phyloP scores from a whole-genome alignment of 1,140 invertebrate species.

The Maniola jurtina region DNA sequence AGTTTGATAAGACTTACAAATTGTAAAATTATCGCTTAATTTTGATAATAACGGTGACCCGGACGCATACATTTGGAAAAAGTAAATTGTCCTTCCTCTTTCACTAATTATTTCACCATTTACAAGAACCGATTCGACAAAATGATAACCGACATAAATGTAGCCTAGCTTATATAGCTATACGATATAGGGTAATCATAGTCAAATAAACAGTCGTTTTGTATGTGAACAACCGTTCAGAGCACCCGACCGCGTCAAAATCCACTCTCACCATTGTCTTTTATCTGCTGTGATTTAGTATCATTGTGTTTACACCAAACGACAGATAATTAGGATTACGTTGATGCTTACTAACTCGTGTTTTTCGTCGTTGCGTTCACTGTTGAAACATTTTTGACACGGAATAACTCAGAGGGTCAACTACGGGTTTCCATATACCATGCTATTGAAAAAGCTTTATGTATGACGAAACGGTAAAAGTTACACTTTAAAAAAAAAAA shows the following conservation, averaged over 20 bases:
- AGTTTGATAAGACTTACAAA: too few relatives aligned
- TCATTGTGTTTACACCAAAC: constrained; percentile 23
- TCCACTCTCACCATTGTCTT: constrained; percentile 35
- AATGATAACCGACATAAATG: background rate
- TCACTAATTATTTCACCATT: background rate
- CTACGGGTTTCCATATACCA: too few relatives aligned
- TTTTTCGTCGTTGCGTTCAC: too few relatives aligned
- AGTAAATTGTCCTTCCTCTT: background rate
- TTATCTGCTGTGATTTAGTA: constrained; percentile 39
- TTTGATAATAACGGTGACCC: too few relatives aligned
- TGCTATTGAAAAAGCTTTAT: too few relatives aligned
- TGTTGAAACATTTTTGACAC: background rate
- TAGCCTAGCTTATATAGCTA: background rate
- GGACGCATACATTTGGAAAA: too few relatives aligned
- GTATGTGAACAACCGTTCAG: constrained; percentile 3
- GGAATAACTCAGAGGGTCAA: too few relatives aligned
- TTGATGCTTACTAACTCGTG: background rate
- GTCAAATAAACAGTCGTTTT: background rate
- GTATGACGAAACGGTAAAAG: too few relatives aligned
- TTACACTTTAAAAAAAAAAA: too few relatives aligned
- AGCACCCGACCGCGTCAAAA: constrained; percentile 15
- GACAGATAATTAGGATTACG: background rate
- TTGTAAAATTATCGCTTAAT: too few relatives aligned
- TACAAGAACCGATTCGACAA: background rate
- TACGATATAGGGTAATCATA: background rate